Percentiles rank a stretch among this genome's conserved stretches.
Conservation (phyloP, 2,797 vertebrate genomes). For the Sebastes aleutianus region DNA sequence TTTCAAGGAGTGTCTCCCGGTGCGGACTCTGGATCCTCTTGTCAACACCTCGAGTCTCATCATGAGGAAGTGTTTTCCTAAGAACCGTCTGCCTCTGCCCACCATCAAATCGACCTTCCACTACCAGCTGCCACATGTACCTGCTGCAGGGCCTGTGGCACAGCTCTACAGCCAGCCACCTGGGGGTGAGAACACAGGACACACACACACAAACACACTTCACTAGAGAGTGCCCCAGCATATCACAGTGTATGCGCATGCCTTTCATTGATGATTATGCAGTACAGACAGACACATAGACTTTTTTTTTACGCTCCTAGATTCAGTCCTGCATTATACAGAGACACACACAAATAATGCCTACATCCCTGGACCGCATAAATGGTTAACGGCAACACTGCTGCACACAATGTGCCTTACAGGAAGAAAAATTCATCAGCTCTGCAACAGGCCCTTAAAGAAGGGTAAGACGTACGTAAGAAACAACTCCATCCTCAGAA, state of each 20-base stretch:
- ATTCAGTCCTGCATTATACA: not conserved
- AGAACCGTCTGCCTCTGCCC: slow-evolving; percentile 95
- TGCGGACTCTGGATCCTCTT: slow-evolving; percentile 94
- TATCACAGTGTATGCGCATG: slow-evolving; percentile 3
- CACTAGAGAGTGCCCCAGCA: not conserved
- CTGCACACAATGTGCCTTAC: slow-evolving; percentile 68
- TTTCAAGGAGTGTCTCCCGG: slow-evolving; percentile 92
- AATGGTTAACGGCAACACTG: slow-evolving; percentile 38
- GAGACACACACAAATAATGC: not conserved
- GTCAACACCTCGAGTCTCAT: slow-evolving; percentile 96
- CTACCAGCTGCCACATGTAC: slow-evolving; percentile 88
- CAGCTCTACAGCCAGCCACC: slow-evolving; percentile 91
- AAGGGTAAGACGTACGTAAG: slow-evolving; percentile 72
- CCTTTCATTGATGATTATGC: not conserved
- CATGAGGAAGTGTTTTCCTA: slow-evolving; percentile 99
- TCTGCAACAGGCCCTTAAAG: slow-evolving; percentile 68
- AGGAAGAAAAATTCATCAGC: slow-evolving; percentile 59
- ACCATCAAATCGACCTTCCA: slow-evolving; percentile 95
- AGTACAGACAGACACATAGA: not conserved
- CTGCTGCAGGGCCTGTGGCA: slow-evolving; percentile 90
- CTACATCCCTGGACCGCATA: not conserved
- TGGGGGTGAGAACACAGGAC: slow-evolving; percentile 83
- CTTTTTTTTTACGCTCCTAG: not conserved
- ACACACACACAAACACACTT: not conserved
- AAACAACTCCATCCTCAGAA: slow-evolving; percentile 37